Conservation (phyloP, 2,797 vertebrate species). For the Pangasius mekongensis region DNA sequence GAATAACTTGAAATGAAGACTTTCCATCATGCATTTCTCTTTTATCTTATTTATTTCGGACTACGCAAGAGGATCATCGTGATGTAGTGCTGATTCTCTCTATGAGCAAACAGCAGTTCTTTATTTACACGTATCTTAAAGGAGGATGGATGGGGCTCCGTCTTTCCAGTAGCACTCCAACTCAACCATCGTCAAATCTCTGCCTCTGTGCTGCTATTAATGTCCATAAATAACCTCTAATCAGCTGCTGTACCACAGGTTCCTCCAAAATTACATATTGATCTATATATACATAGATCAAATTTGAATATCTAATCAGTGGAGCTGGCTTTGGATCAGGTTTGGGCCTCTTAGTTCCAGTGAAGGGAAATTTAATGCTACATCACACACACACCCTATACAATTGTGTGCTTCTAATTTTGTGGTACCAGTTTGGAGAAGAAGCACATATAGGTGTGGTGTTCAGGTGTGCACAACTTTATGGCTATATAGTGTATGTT, state of each 20-base stretch:
- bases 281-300: neutral
- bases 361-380: neutral
- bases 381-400: neutral
- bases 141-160: too few relatives aligned
- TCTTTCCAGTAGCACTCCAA: neutral
- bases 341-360: neutral
- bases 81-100: neutral
- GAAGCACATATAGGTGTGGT: neutral
- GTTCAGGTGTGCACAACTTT: neutral
- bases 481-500: neutral
- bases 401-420: neutral
- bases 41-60: neutral
- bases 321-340: neutral
- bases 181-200: neutral
- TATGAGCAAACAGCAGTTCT: neutral
- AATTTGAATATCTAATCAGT: too few relatives aligned
- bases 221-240: neutral
- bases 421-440: neutral
- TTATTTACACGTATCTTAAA: neutral
- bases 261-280: neutral
- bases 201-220: neutral
- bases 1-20: neutral
- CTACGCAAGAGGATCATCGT: neutral
- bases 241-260: neutral
- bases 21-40: neutral